Conservation (phyloP, 1,140 invertebrate genomes). For the Microplitis mediator region DNA sequence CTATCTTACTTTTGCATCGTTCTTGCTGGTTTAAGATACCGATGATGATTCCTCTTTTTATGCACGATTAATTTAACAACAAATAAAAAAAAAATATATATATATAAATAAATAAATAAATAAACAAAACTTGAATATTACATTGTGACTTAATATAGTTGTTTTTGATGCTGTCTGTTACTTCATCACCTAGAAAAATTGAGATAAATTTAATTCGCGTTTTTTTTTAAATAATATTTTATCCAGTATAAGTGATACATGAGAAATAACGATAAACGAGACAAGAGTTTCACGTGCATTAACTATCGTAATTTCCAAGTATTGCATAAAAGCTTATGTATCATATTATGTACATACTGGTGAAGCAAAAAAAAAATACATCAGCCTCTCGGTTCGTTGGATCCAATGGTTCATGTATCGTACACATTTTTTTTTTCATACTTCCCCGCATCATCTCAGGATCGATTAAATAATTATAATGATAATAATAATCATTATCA, state of each 20-base stretch:
- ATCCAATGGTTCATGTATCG: neutral
- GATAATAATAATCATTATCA: neutral
- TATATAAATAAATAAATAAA: neutral
- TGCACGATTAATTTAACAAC: neutral
- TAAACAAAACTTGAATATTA: neutral
- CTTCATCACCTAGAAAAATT: slow-evolving; percentile 9
- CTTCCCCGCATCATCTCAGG: neutral
- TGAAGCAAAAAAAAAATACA: neutral
- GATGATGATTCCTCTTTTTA: neutral
- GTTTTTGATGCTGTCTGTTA: slow-evolving; percentile 1
- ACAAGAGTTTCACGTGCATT: slow-evolving; percentile 5
- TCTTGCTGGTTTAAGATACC: neutral
- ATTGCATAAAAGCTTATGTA: slow-evolving; percentile 16
- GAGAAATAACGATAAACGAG: slow-evolving; percentile 1
- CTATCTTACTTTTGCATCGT: neutral
- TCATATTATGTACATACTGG: slow-evolving; percentile 1
- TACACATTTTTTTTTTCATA: neutral
- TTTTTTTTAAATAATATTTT: no score
- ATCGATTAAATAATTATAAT: slow-evolving; percentile 10
- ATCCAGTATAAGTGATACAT: neutral
- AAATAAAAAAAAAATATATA: neutral
- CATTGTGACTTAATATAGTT: neutral
- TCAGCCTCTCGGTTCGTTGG: slow-evolving; percentile 8
- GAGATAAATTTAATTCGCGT: neutral
- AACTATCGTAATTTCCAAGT: slow-evolving; percentile 4